phyloP scores from a whole-genome alignment of 2,113 vertebrate genomes.

The Syrrhaptes paradoxus region DNA sequence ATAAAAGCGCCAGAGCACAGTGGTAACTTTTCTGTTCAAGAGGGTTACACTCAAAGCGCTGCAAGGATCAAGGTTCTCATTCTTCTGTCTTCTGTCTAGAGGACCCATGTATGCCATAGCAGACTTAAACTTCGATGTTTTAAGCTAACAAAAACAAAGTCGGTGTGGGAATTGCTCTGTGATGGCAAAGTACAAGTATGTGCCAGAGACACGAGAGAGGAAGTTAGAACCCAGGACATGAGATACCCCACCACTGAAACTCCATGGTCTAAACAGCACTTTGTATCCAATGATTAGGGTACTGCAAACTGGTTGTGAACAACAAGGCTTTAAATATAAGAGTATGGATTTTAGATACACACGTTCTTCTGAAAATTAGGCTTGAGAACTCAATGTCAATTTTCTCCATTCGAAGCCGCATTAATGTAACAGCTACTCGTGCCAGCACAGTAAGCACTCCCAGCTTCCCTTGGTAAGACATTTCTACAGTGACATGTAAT shows the following conservation, averaged over 20 bases:
- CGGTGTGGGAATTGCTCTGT: not conserved
- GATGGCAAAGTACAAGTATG: not conserved
- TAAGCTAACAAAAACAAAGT: not conserved
- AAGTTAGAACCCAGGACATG: accelerated
- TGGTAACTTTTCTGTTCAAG: accelerated
- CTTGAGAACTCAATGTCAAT: not conserved
- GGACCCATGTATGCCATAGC: not conserved
- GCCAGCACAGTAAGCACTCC: not conserved
- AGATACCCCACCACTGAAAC: not conserved
- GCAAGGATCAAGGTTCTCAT: not conserved
- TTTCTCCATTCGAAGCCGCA: not conserved
- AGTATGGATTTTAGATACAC: not conserved
- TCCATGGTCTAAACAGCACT: not conserved
- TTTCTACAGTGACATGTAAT: not conserved
- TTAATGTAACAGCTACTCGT: not conserved
- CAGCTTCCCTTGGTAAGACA: not conserved
- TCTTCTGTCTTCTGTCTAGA: not conserved
- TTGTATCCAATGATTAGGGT: not conserved
- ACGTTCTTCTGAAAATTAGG: not conserved
- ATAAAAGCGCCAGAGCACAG: not conserved
- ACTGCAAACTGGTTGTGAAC: not conserved
- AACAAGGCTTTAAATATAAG: not conserved
- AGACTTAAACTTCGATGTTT: not conserved
- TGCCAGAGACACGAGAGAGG: not conserved
- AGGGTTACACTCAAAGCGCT: accelerated